phyloP scores from a whole-genome alignment of 1,140 invertebrate genomes.

The Hyposmocoma kahamanoa region DNA sequence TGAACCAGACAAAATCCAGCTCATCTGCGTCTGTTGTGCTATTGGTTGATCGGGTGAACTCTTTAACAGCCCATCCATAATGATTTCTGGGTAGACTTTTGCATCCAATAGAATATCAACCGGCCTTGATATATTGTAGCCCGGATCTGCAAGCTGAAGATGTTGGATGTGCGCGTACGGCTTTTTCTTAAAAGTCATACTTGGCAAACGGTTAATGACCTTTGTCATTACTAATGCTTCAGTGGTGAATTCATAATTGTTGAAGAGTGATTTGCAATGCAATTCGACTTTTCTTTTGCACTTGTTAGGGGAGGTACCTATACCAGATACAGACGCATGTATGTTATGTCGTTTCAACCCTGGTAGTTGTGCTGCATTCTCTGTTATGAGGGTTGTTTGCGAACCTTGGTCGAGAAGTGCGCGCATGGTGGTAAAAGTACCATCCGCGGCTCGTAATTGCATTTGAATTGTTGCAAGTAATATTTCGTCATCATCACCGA shows the following conservation, averaged over 20 bases:
- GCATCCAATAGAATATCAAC: constrained; percentile 5
- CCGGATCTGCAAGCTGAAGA: constrained; percentile 1
- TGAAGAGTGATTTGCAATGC: not conserved
- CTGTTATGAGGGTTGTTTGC: not conserved
- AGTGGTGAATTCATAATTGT: not conserved
- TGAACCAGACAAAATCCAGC: constrained; percentile 21
- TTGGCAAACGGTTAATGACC: not conserved
- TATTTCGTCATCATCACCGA: not conserved
- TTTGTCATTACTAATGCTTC: not conserved
- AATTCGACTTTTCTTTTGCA: not conserved
- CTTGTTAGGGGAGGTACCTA: not conserved
- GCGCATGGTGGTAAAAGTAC: not conserved
- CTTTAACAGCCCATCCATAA: constrained; percentile 2
- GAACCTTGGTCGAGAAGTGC: not conserved
- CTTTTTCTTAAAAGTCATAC: not conserved
- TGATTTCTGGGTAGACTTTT: not conserved
- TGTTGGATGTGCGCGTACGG: not conserved
- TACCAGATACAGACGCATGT: not conserved
- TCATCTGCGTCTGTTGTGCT: constrained; percentile 21
- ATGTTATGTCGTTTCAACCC: not conserved
- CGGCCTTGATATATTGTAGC: not conserved
- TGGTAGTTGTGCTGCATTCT: not conserved
- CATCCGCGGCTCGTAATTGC: not conserved
- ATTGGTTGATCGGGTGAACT: constrained; percentile 1
- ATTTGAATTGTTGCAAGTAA: not conserved